Conservation (phyloP, 2,888 invertebrate species). For the Ctenicera cuprea region DNA sequence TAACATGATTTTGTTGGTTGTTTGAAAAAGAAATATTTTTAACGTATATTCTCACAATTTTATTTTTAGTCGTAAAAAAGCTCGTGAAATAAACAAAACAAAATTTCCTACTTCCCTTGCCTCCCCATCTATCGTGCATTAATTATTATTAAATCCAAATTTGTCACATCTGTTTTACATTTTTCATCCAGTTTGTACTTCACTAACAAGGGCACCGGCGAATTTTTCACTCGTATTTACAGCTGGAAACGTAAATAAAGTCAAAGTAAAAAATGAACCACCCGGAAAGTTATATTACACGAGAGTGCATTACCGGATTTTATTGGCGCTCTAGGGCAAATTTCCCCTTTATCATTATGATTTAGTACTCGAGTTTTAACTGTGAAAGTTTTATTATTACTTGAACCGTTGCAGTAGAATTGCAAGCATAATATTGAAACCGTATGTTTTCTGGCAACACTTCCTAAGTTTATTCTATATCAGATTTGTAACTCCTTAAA, state of each 20-base stretch:
- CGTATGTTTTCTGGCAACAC: neutral
- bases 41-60: too few species aligned
- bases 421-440: neutral
- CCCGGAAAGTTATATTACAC: slow-evolving; percentile 25
- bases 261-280: neutral
- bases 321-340: slow-evolving; percentile 19
- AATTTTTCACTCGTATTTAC: slow-evolving; percentile 12
- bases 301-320: slow-evolving; percentile 24
- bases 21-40: too few species aligned
- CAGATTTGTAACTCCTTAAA: too few species aligned
- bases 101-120: too few species aligned
- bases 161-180: slow-evolving; percentile 28
- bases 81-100: too few species aligned
- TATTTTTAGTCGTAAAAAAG: too few species aligned
- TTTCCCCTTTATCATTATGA: slow-evolving; percentile 25
- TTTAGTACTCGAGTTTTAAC: neutral
- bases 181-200: neutral
- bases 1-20: too few species aligned
- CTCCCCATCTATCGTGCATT: too few species aligned
- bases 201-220: neutral
- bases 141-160: neutral
- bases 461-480: too few species aligned
- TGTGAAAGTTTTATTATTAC: slow-evolving; percentile 3
- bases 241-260: slow-evolving; percentile 13
- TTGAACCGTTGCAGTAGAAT: neutral